Conservation (phyloP, 92 coral and sea anemone genomes). For the Porites lobata region DNA sequence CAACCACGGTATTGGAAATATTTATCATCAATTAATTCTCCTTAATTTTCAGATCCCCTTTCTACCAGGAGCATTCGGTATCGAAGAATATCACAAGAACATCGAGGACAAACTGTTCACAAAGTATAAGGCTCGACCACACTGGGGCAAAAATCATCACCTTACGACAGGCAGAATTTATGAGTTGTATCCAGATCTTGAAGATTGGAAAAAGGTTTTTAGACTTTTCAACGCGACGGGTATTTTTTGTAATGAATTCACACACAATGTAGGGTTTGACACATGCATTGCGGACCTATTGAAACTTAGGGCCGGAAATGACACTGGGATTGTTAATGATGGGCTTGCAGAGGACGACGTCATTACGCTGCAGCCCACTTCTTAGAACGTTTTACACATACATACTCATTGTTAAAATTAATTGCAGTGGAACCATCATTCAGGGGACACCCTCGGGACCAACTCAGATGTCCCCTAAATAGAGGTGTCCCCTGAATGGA, state of each 20-base stretch:
- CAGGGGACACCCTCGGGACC: no score
- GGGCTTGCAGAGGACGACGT: constrained; percentile 4
- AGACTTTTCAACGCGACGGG: constrained; percentile 69
- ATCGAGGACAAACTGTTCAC: constrained; percentile 62
- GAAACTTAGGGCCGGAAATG: background rate
- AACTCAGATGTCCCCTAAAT: no score
- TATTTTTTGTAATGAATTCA: constrained; percentile 76
- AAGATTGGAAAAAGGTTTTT: constrained; percentile 72
- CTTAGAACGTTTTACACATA: background rate
- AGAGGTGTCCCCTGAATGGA: no score
- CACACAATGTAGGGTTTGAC: constrained; percentile 64
- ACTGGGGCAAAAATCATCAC: constrained; percentile 78
- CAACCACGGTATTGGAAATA: no score
- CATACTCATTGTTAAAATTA: background rate
- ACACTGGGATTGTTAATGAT: constrained; percentile 16
- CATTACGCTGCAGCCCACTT: background rate
- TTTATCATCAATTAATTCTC: background rate
- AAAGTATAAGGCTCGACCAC: constrained; percentile 79
- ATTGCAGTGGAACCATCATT: no score
- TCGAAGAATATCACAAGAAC: constrained; percentile 67
- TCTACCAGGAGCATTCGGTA: constrained; percentile 70
- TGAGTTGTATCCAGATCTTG: constrained; percentile 74
- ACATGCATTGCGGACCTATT: constrained; percentile 25
- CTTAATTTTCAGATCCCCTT: constrained; percentile 57
- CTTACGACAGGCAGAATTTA: constrained; percentile 46